Percentiles rank a stretch among this genome's conserved stretches.
phyloP scores from a whole-genome alignment of 2,797 vertebrate species.

The Tadarida brasiliensis region DNA sequence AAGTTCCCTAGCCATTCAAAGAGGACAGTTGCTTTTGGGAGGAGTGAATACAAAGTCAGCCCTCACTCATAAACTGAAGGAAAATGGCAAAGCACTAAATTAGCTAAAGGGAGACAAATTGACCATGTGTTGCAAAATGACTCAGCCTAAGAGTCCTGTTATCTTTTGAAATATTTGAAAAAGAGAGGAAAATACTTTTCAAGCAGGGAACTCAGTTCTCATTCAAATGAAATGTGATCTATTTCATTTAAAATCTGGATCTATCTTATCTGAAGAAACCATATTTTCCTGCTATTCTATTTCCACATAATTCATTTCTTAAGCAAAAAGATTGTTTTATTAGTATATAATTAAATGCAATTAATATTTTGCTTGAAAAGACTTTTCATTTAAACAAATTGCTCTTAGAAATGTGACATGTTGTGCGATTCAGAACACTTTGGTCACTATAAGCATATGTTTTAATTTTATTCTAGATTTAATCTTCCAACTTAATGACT shows the following conservation, averaged over 20 bases:
- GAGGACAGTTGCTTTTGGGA: neutral
- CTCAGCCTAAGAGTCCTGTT: neutral
- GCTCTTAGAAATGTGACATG: neutral
- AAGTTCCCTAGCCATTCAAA: neutral
- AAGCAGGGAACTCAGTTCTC: neutral
- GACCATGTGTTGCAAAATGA: slow-evolving; percentile 13
- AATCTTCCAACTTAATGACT: neutral
- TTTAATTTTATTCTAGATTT: slow-evolving; percentile 19
- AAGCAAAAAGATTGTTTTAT: slow-evolving; percentile 4
- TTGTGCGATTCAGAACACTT: slow-evolving; percentile 8
- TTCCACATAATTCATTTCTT: slow-evolving; percentile 19
- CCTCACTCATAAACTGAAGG: neutral
- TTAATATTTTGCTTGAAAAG: slow-evolving; percentile 8
- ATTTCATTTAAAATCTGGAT: neutral
- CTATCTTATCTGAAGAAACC: neutral
- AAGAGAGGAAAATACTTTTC: neutral
- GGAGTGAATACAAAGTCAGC: neutral
- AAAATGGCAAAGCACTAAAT: slow-evolving; percentile 7
- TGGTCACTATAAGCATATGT: neutral
- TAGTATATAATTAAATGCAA: neutral
- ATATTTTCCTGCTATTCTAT: neutral
- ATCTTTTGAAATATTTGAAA: slow-evolving; percentile 43
- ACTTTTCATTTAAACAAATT: slow-evolving; percentile 5
- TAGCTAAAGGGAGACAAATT: neutral
- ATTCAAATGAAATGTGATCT: neutral